Evolutionary conservation across 2,888 invertebrate species (phyloP).

Genomic region (Spilosoma lubricipeda): DNA sequence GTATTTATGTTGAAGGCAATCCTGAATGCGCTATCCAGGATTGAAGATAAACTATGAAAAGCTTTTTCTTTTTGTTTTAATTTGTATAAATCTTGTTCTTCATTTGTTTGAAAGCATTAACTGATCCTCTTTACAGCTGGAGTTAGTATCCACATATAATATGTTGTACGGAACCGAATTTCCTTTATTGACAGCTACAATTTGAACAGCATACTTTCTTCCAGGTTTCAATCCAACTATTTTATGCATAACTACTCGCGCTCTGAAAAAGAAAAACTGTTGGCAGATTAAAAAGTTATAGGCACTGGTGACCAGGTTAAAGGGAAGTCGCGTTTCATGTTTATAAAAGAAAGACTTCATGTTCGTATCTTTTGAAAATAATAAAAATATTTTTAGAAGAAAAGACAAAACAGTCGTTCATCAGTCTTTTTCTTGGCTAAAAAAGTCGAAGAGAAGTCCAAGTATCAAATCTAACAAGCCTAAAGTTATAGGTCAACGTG

Average conservation of each 20-base stretch:
- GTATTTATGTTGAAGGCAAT: background rate
- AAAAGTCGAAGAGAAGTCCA: background rate
- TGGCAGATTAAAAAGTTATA: background rate
- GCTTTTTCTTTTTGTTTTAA: background rate
- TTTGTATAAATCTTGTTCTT: background rate
- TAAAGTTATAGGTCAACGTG: background rate
- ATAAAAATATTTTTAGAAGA: too few species aligned
- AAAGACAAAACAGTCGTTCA: background rate
- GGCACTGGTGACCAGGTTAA: background rate
- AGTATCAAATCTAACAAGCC: background rate
- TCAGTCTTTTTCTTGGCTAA: background rate
- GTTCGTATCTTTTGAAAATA: background rate
- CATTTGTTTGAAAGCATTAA: background rate
- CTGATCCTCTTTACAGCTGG: constrained; percentile 69
- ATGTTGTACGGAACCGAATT: constrained; percentile 73
- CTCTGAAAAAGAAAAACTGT: constrained; percentile 57
- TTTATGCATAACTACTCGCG: constrained; percentile 74
- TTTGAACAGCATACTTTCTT: constrained; percentile 78
- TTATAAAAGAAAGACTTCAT: too few species aligned
- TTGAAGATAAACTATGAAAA: background rate
- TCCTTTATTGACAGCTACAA: constrained; percentile 72
- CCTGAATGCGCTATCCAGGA: background rate
- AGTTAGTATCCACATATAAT: constrained; percentile 75
- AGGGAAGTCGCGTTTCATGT: background rate
- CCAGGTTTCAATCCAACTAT: constrained; percentile 71